phyloP scores from a whole-genome alignment of 2,797 vertebrate species.

The Notoglanidium macrostoma region DNA sequence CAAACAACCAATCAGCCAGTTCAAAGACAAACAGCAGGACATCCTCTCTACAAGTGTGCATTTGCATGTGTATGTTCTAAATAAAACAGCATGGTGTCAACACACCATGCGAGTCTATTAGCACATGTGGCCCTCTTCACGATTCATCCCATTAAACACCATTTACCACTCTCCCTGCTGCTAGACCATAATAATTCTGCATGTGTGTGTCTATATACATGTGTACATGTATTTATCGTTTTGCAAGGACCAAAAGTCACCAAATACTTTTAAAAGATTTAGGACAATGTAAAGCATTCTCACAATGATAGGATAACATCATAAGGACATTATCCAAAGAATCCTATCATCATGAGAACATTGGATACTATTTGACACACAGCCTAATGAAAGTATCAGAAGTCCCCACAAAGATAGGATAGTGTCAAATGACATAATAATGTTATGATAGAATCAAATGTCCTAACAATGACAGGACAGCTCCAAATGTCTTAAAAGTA shows the following conservation, averaged over 20 bases:
- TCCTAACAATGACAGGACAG: neutral
- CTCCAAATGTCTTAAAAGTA: neutral
- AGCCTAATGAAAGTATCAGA: neutral
- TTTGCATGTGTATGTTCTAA: constrained; percentile 35
- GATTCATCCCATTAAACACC: constrained; percentile 54
- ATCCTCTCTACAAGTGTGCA: constrained; percentile 28
- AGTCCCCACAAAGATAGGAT: neutral
- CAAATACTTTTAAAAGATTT: neutral
- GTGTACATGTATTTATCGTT: neutral
- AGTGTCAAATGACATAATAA: neutral
- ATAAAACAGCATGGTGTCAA: constrained; percentile 46
- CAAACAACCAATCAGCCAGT: constrained; percentile 48
- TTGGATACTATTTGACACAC: neutral
- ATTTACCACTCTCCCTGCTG: constrained; percentile 50
- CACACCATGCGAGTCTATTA: constrained; percentile 54
- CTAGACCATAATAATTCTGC: constrained; percentile 17
- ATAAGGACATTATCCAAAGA: neutral
- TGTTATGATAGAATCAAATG: neutral
- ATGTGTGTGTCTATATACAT: constrained; percentile 16
- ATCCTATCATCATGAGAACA: neutral
- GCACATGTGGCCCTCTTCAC: constrained; percentile 37
- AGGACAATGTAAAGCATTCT: neutral
- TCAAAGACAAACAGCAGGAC: constrained; percentile 45
- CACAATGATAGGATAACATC: neutral
- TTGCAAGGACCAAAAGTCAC: neutral